A percentile compares a stretch with the other conserved stretches of the same genome.
These are phyloP conservation scores for Pollachius pollachius DNA, from an alignment of 2,113 vertebrate genomes.

Conservation along the genomic window DNA sequence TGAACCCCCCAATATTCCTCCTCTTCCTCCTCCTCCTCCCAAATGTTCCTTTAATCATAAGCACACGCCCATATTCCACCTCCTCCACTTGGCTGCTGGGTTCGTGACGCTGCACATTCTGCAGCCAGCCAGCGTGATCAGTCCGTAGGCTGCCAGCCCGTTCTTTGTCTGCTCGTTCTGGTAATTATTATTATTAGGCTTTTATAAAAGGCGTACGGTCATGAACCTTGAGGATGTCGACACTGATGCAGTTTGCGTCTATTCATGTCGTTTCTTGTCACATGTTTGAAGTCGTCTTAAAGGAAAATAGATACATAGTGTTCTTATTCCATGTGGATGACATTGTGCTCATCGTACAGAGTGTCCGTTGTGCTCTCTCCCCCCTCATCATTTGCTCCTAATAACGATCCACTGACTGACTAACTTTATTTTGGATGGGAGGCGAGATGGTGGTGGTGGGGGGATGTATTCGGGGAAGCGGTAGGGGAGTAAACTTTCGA, in stretches of 20 bases:
- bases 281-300: too few species aligned
- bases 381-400: slow-evolving; percentile 34
- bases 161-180: too few species aligned
- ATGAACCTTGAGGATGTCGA: too few species aligned
- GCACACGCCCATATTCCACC: background rate
- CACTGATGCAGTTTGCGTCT: too few species aligned
- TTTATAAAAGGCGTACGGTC: too few species aligned
- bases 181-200: too few species aligned
- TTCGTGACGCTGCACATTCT: background rate
- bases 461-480: slow-evolving; percentile 39
- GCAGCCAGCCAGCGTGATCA: slow-evolving; percentile 36
- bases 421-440: slow-evolving; percentile 45
- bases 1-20: slow-evolving; percentile 25
- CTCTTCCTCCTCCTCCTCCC: slow-evolving; percentile 18
- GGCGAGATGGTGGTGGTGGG: background rate
- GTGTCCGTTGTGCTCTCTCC: slow-evolving; percentile 41
- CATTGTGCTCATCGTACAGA: slow-evolving; percentile 62
- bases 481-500: too few species aligned
- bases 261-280: too few species aligned
- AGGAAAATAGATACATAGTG: too few species aligned
- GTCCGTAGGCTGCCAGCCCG: slow-evolving; percentile 28
- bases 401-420: slow-evolving; percentile 34
- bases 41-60: background rate
- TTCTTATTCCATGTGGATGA: slow-evolving; percentile 54
- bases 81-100: too few species aligned